phyloP scores from a whole-genome alignment of 2,113 vertebrate species.

The Crotalus viridis region DNA sequence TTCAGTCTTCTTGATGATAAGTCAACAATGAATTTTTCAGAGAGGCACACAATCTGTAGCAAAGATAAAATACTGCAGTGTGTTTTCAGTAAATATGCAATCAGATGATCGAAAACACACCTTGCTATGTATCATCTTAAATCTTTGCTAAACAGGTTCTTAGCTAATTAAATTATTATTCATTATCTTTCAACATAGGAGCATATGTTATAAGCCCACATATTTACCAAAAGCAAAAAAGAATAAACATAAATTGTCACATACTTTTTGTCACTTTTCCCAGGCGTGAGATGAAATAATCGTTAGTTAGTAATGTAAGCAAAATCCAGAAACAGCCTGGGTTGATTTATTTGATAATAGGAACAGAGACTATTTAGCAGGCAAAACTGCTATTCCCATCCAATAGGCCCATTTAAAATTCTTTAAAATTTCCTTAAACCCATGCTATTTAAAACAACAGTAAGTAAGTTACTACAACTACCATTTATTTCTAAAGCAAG shows the following conservation, averaged over 20 bases:
- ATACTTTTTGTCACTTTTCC: conserved; percentile 1
- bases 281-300: not conserved
- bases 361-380: not conserved
- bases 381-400: not conserved
- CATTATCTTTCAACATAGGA: conserved; percentile 14
- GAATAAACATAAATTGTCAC: conserved; percentile 16
- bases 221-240: conserved; percentile 10
- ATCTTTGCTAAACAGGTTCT: conserved; percentile 25
- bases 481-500: not conserved
- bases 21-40: conserved; percentile 9
- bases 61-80: not conserved
- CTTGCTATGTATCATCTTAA: not conserved
- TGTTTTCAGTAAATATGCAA: not conserved
- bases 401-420: not conserved
- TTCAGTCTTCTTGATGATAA: not conserved
- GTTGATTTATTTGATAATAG: not conserved
- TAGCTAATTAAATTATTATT: conserved; percentile 23
- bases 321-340: not conserved
- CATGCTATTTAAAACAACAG: not conserved
- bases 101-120: conserved; percentile 14
- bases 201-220: not conserved
- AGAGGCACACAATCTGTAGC: not conserved
- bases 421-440: not conserved
- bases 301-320: not conserved
- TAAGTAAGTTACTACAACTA: not conserved